These are phyloP conservation scores for Drosophila conformis DNA, from an alignment of 2,888 invertebrate species.

Conservation along the genomic window DNA sequence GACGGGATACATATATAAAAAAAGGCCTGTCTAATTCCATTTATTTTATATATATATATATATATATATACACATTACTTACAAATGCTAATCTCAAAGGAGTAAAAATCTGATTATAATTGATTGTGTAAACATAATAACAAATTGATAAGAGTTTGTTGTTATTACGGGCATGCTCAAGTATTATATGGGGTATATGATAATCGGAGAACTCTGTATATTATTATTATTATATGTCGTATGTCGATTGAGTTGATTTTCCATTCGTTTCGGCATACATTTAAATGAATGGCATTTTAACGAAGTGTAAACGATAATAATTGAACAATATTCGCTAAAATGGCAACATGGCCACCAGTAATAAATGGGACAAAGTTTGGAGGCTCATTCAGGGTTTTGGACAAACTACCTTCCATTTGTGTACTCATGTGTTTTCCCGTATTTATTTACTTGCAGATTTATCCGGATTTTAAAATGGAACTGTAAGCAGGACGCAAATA, in stretches of 20 bases:
- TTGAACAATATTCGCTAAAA: slow-evolving; percentile 27
- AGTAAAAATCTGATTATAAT: neutral
- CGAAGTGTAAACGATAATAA: slow-evolving; percentile 66
- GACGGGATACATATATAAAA: neutral
- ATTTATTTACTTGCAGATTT: slow-evolving; percentile 54
- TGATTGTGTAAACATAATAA: neutral
- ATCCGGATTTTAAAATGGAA: slow-evolving; percentile 72
- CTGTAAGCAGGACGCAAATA: slow-evolving; percentile 64
- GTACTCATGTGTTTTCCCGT: slow-evolving; percentile 23
- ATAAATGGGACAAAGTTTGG: slow-evolving; percentile 1
- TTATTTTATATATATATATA: neutral
- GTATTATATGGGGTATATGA: neutral
- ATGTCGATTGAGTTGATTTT: slow-evolving; percentile 38
- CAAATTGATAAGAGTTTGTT: neutral
- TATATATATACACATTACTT: neutral
- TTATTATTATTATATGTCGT: slow-evolving; percentile 9
- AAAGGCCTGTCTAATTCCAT: neutral
- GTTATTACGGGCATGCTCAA: neutral
- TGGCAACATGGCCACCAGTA: slow-evolving; percentile 46
- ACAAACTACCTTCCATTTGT: neutral
- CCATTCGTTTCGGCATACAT: slow-evolving; percentile 28
- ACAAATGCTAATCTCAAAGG: neutral
- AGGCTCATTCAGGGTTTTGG: slow-evolving; percentile 27
- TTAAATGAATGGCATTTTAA: slow-evolving; percentile 62
- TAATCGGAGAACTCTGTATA: neutral